These are phyloP conservation scores for Sinhomidia bicolor DNA, from an alignment of 2,888 invertebrate genomes.

Conservation along the genomic window DNA sequence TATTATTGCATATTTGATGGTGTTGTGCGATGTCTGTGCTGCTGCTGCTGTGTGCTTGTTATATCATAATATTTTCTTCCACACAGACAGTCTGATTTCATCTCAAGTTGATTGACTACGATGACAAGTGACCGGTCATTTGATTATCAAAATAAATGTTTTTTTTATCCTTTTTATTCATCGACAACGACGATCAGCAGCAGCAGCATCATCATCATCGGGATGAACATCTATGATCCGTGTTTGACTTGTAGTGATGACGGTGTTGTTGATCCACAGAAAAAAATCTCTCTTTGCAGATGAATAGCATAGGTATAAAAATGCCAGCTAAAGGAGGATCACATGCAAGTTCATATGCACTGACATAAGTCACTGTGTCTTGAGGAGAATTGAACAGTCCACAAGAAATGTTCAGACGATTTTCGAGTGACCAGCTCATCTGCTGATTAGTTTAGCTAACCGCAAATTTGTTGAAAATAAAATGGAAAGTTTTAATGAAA, in stretches of 20 bases:
- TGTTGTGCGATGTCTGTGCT: neutral
- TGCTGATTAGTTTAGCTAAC: neutral
- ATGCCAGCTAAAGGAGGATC: no score
- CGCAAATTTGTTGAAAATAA: neutral
- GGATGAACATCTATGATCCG: conserved; percentile 28
- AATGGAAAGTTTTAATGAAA: conserved; percentile 15
- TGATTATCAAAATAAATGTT: conserved; percentile 46
- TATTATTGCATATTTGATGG: no score
- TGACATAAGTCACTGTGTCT: neutral
- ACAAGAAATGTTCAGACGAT: neutral
- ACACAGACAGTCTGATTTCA: conserved; percentile 23
- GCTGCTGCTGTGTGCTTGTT: neutral
- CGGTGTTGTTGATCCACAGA: neutral
- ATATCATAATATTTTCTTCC: conserved; percentile 7
- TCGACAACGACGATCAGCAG: neutral
- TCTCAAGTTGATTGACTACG: neutral
- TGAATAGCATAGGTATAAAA: no score
- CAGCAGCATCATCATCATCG: neutral
- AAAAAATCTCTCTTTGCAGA: neutral
- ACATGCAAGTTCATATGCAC: neutral
- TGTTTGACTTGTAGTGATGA: conserved; percentile 37
- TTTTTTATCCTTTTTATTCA: neutral
- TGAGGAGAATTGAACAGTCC: neutral
- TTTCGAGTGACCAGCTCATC: neutral
- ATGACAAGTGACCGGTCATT: conserved; percentile 65